A percentile compares a stretch with the other conserved stretches of the same genome.
These are phyloP conservation scores for Chrysotoxum bicinctum DNA, from an alignment of 2,888 invertebrate genomes.

Conservation along the genomic window DNA sequence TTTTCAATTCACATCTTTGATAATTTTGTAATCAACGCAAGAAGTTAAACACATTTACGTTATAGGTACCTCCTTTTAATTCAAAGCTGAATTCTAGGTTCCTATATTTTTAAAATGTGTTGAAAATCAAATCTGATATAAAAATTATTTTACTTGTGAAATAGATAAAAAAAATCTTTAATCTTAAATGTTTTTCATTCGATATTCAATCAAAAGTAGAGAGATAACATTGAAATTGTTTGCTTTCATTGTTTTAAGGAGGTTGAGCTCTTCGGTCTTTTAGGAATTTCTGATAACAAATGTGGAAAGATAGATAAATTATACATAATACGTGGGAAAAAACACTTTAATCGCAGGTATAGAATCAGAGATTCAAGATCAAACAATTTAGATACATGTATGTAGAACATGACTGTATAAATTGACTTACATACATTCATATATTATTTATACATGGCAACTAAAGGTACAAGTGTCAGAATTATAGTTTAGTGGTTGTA, in stretches of 20 bases:
- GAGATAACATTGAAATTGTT: slow-evolving; percentile 2
- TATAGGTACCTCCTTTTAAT: too few relatives aligned
- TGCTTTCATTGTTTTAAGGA: not conserved
- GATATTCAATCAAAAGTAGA: not conserved
- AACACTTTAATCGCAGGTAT: not conserved
- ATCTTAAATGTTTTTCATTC: not conserved
- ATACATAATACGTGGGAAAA: not conserved
- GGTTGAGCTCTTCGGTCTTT: not conserved
- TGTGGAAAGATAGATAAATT: not conserved
- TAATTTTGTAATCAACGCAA: too few relatives aligned
- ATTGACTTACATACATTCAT: too few relatives aligned
- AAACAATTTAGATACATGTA: too few relatives aligned
- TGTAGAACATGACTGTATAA: too few relatives aligned
- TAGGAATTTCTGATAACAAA: not conserved
- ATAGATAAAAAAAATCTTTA: not conserved
- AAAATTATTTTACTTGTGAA: not conserved
- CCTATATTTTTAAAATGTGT: too few relatives aligned
- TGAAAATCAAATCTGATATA: not conserved
- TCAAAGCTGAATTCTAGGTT: too few relatives aligned
- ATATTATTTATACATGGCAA: too few relatives aligned
- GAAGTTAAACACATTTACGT: too few relatives aligned
- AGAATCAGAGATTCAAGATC: not conserved
- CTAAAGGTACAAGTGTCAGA: too few relatives aligned
- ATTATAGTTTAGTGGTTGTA: too few relatives aligned
- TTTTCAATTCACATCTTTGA: too few relatives aligned